phyloP scores from a whole-genome alignment of 2,797 vertebrate species.

The Argya squamiceps region DNA sequence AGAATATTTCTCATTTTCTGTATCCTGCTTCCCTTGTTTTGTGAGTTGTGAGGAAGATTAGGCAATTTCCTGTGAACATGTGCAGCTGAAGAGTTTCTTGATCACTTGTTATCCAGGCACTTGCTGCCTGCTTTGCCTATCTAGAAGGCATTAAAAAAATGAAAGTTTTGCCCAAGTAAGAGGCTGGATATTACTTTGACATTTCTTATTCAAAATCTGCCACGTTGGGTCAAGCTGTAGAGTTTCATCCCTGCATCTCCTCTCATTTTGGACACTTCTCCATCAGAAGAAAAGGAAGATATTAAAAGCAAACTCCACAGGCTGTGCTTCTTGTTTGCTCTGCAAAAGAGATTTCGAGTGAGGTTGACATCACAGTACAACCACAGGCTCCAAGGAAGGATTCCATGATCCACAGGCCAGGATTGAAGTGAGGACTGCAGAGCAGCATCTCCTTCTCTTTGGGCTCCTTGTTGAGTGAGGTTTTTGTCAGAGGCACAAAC shows the following conservation, averaged over 20 bases:
- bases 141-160: not conserved
- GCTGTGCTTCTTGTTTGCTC: not conserved
- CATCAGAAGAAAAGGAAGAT: not conserved
- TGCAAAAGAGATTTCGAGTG: not conserved
- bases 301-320: not conserved
- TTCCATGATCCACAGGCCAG: not conserved
- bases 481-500: conserved; percentile 1
- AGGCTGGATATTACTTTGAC: not conserved
- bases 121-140: not conserved
- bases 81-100: not conserved
- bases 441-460: not conserved
- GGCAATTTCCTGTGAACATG: not conserved
- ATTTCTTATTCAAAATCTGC: not conserved
- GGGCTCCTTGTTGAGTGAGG: not conserved
- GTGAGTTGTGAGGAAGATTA: not conserved
- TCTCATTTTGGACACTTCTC: not conserved
- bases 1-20: not conserved
- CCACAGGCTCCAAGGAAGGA: not conserved
- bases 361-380: not conserved
- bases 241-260: not conserved
- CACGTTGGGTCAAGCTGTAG: not conserved
- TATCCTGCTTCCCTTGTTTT: not conserved
- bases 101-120: not conserved
- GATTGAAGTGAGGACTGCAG: not conserved
- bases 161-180: not conserved